These are phyloP conservation scores for Synanthedon vespiformis DNA, from an alignment of 2,888 invertebrate species.

Conservation along the genomic window DNA sequence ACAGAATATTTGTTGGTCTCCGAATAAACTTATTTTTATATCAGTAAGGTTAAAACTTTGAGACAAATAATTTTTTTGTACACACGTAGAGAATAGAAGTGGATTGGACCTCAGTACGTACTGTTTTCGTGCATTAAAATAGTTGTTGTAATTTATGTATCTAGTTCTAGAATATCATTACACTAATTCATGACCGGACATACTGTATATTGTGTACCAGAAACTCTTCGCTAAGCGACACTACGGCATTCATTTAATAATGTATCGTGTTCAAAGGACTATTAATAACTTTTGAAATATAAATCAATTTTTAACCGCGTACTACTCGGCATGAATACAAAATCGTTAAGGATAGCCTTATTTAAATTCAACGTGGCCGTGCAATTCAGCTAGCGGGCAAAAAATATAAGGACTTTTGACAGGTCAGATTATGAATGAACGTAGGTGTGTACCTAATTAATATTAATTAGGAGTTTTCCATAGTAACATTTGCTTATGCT, in stretches of 20 bases:
- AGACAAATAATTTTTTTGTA: too few species aligned
- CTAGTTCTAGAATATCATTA: too few species aligned
- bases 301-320: constrained; percentile 40
- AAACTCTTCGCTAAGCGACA: too few species aligned
- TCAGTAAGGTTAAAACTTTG: too few species aligned
- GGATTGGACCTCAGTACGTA: too few species aligned
- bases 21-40: too few species aligned
- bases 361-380: constrained; percentile 38
- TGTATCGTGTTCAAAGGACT: constrained; percentile 26
- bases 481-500: too few species aligned
- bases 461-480: background rate
- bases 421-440: constrained; percentile 5
- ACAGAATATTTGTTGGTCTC: too few species aligned
- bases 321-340: constrained; percentile 34
- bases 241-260: constrained; percentile 6
- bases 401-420: constrained; percentile 25
- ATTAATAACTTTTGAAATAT: constrained; percentile 20
- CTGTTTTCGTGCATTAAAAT: too few species aligned
- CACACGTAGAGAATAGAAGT: too few species aligned
- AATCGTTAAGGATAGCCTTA: constrained; percentile 34
- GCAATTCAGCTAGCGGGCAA: constrained; percentile 28
- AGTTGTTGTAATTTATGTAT: too few species aligned
- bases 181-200: too few species aligned
- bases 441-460: background rate
- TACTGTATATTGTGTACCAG: background rate